These are phyloP conservation scores for Cavia porcellus DNA, from an alignment of 2,113 vertebrate genomes.

Conservation along the genomic window DNA sequence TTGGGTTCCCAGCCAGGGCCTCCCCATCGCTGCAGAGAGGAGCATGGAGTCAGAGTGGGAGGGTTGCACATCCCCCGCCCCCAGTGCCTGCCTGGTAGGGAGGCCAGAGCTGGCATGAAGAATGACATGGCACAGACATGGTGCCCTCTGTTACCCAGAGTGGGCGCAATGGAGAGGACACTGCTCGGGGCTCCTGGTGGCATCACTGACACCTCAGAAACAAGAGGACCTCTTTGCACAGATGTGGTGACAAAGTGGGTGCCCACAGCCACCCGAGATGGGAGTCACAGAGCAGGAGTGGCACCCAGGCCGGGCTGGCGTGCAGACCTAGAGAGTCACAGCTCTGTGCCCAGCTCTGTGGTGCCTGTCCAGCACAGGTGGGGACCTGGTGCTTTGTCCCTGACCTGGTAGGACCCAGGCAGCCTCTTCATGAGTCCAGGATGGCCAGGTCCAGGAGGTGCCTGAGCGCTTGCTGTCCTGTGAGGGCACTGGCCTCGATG, in stretches of 20 bases:
- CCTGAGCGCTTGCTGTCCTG: background rate
- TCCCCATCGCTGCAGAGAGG: slow-evolving; percentile 91
- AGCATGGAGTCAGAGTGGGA: background rate
- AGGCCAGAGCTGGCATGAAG: background rate
- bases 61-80: no score
- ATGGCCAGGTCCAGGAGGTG: background rate
- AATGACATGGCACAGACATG: background rate
- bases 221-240: background rate
- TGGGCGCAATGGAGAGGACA: background rate
- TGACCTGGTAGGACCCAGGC: background rate
- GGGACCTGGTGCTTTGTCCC: background rate
- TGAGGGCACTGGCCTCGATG: background rate
- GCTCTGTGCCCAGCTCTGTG: background rate
- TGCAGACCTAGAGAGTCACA: background rate
- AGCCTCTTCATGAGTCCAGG: background rate
- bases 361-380: background rate
- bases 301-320: no score
- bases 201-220: background rate
- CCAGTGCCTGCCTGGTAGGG: no score
- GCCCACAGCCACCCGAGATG: background rate
- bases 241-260: background rate
- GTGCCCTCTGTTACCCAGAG: background rate
- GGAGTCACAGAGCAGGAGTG: background rate
- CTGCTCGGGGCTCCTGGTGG: background rate
- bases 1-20: slow-evolving; percentile 90